Percentiles rank a stretch among this genome's conserved stretches.
Evolutionary conservation across 2,888 invertebrate genomes (phyloP).

Genomic region (Cryptus armator): DNA sequence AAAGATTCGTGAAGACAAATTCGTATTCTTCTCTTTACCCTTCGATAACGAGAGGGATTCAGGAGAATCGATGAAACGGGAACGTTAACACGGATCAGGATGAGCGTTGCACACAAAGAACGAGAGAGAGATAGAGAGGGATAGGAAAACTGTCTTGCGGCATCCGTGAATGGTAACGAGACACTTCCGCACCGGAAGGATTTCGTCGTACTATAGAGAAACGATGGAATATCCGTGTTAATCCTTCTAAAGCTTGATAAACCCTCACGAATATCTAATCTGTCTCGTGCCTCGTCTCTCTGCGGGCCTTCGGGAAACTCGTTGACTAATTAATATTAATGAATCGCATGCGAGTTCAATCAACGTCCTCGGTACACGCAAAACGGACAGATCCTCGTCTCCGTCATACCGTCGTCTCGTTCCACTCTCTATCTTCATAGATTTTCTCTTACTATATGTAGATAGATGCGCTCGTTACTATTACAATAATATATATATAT

Average conservation of each 20-base stretch:
- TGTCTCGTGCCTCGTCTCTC: background rate
- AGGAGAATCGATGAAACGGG: constrained; percentile 57
- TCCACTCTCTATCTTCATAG: constrained; percentile 30
- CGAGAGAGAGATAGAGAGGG: background rate
- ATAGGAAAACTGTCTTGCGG: constrained; percentile 54
- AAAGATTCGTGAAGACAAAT: constrained; percentile 36
- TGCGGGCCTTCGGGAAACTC: constrained; percentile 16
- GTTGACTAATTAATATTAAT: constrained; percentile 58
- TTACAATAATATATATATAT: constrained; percentile 54
- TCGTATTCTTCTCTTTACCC: background rate
- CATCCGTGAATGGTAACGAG: constrained; percentile 73
- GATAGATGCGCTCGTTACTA: constrained; percentile 42
- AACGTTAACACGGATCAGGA: constrained; percentile 70
- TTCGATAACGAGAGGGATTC: constrained; percentile 43
- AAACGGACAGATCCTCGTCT: constrained; percentile 30
- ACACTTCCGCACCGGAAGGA: constrained; percentile 75
- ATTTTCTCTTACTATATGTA: constrained; percentile 27
- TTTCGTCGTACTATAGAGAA: constrained; percentile 65
- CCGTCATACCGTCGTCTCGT: constrained; percentile 28
- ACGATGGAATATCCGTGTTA: constrained; percentile 59
- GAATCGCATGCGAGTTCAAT: constrained; percentile 46
- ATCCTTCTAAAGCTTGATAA: constrained; percentile 44
- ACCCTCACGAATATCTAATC: constrained; percentile 51
- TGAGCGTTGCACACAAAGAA: constrained; percentile 44
- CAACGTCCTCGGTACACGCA: constrained; percentile 29